Percentiles rank a stretch among this genome's conserved stretches.
Evolutionary conservation across 2,888 invertebrate species (phyloP).

Genomic region (Augiades crinisus): DNA sequence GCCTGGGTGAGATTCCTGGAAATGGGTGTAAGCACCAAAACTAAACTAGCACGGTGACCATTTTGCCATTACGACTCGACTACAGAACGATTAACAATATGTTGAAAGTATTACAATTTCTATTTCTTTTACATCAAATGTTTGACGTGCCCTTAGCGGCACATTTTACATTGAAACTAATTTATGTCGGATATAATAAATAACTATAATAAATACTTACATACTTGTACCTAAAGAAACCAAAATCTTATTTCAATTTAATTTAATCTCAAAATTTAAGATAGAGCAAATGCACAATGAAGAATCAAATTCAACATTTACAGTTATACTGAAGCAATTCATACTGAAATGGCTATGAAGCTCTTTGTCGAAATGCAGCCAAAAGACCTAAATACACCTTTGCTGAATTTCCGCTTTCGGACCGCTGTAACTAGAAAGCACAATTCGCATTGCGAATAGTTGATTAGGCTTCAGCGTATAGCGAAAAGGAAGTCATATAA

Average conservation of each 20-base stretch:
- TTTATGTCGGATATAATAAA: too few species aligned
- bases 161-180: too few species aligned
- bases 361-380: constrained; percentile 19
- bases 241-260: neutral
- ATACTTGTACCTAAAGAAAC: neutral
- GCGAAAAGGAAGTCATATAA: constrained; percentile 13
- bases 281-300: constrained; percentile 31
- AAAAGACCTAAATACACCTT: constrained; percentile 26
- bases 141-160: too few species aligned
- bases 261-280: constrained; percentile 24
- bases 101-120: neutral
- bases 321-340: constrained; percentile 3
- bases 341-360: constrained; percentile 17
- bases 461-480: constrained; percentile 48
- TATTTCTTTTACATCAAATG: neutral
- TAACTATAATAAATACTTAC: too few species aligned
- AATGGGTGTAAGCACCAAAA: too few species aligned
- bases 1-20: too few species aligned
- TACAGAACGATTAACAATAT: too few species aligned
- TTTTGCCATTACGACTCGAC: too few species aligned
- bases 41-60: too few species aligned
- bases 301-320: constrained; percentile 11
- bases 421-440: constrained; percentile 37
- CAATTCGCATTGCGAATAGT: constrained; percentile 47
- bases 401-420: constrained; percentile 32